A percentile compares a stretch with the other conserved stretches of the same genome.
Conservation (phyloP, 2,888 invertebrate species). For the Heliconius charithonia region DNA sequence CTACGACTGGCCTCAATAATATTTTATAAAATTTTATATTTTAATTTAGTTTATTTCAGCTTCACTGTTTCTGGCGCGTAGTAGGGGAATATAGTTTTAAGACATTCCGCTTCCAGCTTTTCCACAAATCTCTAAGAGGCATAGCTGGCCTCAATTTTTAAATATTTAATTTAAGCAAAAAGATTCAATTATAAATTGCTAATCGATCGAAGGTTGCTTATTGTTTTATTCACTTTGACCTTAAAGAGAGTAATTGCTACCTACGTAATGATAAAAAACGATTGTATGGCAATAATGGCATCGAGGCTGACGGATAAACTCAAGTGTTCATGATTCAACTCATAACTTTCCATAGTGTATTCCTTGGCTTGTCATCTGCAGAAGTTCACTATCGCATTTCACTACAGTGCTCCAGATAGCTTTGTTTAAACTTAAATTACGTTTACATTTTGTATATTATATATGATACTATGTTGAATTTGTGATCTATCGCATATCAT, state of each 20-base stretch:
- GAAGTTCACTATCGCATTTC: constrained; percentile 19
- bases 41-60: no score
- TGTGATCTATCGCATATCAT: not conserved
- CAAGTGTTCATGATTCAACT: constrained; percentile 16
- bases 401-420: constrained; percentile 2
- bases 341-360: constrained; percentile 26
- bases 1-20: no score
- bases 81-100: not conserved
- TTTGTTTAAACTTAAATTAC: constrained; percentile 20
- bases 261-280: constrained; percentile 20
- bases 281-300: constrained; percentile 10
- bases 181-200: not conserved
- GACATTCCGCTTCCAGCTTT: no score
- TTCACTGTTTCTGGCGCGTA: not conserved
- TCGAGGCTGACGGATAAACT: constrained; percentile 21
- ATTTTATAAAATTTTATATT: no score
- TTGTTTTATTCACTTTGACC: not conserved
- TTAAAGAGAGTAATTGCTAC: constrained; percentile 17
- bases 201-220: constrained; percentile 1
- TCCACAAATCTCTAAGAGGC: no score
- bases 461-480: not conserved
- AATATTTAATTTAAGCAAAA: not conserved
- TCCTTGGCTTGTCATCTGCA: constrained; percentile 29
- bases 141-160: not conserved
- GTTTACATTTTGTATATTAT: not conserved